A percentile compares a stretch with the other conserved stretches of the same genome.
Conservation (phyloP, 2,888 invertebrate species). For the Nymphalis urticae region DNA sequence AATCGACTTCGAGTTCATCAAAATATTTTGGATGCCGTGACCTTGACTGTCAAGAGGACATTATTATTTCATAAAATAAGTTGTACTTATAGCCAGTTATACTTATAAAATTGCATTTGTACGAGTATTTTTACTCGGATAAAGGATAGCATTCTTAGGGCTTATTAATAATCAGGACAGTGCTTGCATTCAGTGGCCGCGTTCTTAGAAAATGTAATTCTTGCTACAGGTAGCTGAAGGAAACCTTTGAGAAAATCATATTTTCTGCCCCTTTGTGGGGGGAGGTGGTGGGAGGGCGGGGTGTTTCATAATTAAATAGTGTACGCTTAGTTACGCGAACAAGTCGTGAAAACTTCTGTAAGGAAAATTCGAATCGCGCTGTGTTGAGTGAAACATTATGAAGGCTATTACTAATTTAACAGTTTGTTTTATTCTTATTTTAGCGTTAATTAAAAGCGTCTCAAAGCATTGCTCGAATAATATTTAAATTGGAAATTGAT, state of each 20-base stretch:
- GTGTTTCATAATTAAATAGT: slow-evolving; percentile 70
- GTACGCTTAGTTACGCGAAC: slow-evolving; percentile 64
- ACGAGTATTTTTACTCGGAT: background rate
- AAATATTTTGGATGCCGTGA: no score
- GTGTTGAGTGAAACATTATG: slow-evolving; percentile 44
- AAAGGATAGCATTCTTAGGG: background rate
- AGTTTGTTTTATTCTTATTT: slow-evolving; percentile 48
- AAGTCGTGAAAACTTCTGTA: slow-evolving; percentile 52
- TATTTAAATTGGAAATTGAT: slow-evolving; percentile 17
- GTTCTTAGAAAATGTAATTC: slow-evolving; percentile 31
- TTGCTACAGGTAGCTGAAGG: slow-evolving; percentile 40
- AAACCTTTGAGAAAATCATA: slow-evolving; percentile 54
- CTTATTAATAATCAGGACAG: slow-evolving; percentile 10
- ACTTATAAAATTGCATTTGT: no score
- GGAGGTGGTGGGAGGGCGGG: slow-evolving; percentile 44
- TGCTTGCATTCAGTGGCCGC: slow-evolving; percentile 36
- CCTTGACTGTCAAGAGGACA: no score
- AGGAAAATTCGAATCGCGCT: slow-evolving; percentile 51
- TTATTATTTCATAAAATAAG: no score
- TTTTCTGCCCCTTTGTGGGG: slow-evolving; percentile 47
- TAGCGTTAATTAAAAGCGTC: slow-evolving; percentile 45
- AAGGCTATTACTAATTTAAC: slow-evolving; percentile 52
- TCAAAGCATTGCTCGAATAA: slow-evolving; percentile 23
- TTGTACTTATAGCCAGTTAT: background rate
- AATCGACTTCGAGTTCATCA: no score